phyloP scores from a whole-genome alignment of 2,888 invertebrate genomes.

The Caenorhabditis macrosperma region DNA sequence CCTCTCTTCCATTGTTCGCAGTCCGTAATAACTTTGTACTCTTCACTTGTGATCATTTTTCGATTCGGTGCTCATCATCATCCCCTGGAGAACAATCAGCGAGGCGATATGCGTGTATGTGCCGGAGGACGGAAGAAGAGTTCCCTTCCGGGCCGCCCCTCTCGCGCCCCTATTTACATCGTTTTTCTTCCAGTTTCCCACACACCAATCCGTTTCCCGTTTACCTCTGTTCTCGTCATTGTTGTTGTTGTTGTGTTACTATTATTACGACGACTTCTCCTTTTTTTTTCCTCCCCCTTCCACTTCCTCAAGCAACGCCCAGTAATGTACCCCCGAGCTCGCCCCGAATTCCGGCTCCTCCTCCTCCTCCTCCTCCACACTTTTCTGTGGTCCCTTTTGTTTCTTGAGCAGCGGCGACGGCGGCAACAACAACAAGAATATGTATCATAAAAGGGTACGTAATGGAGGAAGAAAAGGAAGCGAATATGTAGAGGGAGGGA shows the following conservation, averaged over 20 bases:
- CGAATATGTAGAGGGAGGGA: neutral
- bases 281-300: slow-evolving; percentile 1
- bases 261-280: neutral
- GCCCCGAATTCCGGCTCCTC: neutral
- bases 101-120: too few relatives aligned
- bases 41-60: neutral
- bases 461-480: slow-evolving; percentile 6
- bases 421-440: neutral
- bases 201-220: slow-evolving; percentile 1
- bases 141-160: neutral
- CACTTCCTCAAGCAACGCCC: neutral
- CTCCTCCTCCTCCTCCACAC: too few relatives aligned
- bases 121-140: too few relatives aligned
- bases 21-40: neutral
- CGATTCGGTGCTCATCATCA: neutral
- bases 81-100: slow-evolving; percentile 1
- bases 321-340: neutral
- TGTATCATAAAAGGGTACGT: slow-evolving; percentile 1
- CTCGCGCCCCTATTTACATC: neutral
- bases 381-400: slow-evolving; percentile 3
- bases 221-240: neutral
- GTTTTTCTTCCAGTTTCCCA: slow-evolving; percentile 7
- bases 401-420: neutral
- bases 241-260: slow-evolving; percentile 13
- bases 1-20: neutral